phyloP scores from a whole-genome alignment of 2,113 vertebrate genomes.

The Tretioscincus oriximinensis region DNA sequence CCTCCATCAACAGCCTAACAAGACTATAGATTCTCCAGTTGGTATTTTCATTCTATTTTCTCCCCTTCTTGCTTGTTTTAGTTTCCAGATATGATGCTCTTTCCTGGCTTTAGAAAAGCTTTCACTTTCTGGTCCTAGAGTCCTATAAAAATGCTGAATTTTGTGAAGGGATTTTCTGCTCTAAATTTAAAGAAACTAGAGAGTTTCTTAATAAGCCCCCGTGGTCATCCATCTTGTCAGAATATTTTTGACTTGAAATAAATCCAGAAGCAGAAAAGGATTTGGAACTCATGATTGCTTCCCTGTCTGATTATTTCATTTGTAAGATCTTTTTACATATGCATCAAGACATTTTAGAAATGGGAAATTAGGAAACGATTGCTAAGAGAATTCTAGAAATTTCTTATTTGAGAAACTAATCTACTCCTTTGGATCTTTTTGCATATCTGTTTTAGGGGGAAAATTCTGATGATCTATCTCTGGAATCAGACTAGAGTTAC shows the following conservation, averaged over 20 bases:
- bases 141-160: neutral
- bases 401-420: neutral
- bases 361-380: neutral
- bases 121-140: neutral
- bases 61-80: neutral
- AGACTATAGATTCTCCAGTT: neutral
- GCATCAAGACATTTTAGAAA: neutral
- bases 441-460: neutral
- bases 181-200: too few species aligned
- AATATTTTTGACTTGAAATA: too few species aligned
- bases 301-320: neutral
- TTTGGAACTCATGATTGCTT: neutral
- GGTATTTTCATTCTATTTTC: neutral
- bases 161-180: too few species aligned
- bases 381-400: neutral
- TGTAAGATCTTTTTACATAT: neutral
- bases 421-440: neutral
- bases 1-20: neutral
- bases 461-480: neutral
- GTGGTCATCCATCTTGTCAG: neutral
- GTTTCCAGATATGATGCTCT: neutral
- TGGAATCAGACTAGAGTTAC: neutral
- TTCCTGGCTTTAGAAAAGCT: neutral
- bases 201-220: too few species aligned
- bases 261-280: too few species aligned